Evolutionary conservation across 2,888 invertebrate genomes (phyloP), one percentile per base, ranked within the genome.

Genomic region (Drosophila leonis): DNA sequence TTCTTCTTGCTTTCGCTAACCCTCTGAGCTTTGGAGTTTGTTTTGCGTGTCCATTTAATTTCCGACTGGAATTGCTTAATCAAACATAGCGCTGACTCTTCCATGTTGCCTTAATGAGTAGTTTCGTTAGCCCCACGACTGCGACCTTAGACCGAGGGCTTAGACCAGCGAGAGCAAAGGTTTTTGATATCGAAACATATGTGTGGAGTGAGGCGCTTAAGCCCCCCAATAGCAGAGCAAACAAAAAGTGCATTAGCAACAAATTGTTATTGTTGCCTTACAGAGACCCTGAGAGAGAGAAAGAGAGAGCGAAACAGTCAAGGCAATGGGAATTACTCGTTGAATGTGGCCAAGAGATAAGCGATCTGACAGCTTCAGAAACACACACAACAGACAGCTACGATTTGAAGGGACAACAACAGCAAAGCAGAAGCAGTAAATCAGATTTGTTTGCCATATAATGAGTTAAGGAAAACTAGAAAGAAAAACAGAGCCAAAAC

Each of bases 31-130:
- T 49, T 49, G 48, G 49, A 76, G 88, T 83, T 82, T 83, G 82
- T 83, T 83, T 49, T 90, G 87, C 87, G 80, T 90, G 87, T 80
- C 83, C 83, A 87, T 90, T 89, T 89, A 90, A 91, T 91, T 90
- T 91, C 91, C 91, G 84, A 75, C 82, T 83, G 82, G 75, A 83
- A 85, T 80, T 87, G 82, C 82, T 90, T 87, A 90, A 89, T 89
- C 83, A 90, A 83, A 82, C 89, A 83, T 78, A 62, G 83, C 79
- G 52, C 68, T 68, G 71, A 35, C 71, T 75, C 75, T 63, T 72
- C 35, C 59, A 67, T 57, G 37, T 76, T 82, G 73, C 59, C 82
- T 73, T 80, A 82, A 80, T 82, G 80, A 80, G 79, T 82, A 80
- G 83, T 80, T 80, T 31, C 31, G 48, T 29, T 80, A 60, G 64